Evolutionary conservation across 2,888 invertebrate genomes (phyloP).

Genomic region (Tetheella fluctuosa): DNA sequence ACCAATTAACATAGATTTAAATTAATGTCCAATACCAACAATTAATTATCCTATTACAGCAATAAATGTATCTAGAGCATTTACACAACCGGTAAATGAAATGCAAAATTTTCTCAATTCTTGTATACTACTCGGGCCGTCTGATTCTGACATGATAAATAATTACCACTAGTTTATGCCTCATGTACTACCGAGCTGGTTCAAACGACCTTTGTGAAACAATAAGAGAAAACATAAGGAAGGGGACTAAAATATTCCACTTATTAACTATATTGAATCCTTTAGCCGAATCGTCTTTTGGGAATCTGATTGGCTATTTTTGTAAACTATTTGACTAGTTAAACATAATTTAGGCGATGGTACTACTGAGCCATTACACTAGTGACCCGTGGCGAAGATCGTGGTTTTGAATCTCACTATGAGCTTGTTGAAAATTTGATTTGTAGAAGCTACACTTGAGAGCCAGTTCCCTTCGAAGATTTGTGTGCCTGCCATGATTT

Average conservation of each 20-base stretch:
- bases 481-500: too few species aligned
- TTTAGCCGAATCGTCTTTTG: background rate
- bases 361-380: too few species aligned
- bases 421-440: too few species aligned
- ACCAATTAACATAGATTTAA: background rate
- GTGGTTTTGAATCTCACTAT: too few species aligned
- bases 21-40: background rate
- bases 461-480: too few species aligned
- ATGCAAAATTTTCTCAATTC: constrained; percentile 4
- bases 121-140: background rate
- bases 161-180: background rate
- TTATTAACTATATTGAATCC: constrained; percentile 33
- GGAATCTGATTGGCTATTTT: background rate
- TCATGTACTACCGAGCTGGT: background rate
- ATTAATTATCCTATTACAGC: background rate
- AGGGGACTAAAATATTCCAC: constrained; percentile 28
- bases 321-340: too few species aligned
- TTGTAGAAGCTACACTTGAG: too few species aligned
- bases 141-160: constrained; percentile 8
- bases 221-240: constrained; percentile 41
- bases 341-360: too few species aligned
- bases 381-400: too few species aligned
- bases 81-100: background rate
- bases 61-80: background rate
- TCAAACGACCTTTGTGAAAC: constrained; percentile 26